These are phyloP conservation scores for Drosophila nasuta DNA, from an alignment of 1,140 invertebrate species.

Conservation along the genomic window DNA sequence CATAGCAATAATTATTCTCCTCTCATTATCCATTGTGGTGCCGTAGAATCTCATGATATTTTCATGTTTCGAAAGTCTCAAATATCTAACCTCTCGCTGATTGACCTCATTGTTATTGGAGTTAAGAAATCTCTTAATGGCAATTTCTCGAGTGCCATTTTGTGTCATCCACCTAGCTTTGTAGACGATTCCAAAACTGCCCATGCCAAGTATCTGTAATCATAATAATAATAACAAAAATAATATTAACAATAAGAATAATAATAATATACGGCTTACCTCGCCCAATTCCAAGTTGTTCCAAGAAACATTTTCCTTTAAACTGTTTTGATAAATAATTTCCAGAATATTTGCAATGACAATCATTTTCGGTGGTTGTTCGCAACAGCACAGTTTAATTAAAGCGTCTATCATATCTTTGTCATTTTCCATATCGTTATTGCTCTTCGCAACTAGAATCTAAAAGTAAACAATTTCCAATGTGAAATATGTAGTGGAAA, in stretches of 20 bases:
- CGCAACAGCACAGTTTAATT: neutral
- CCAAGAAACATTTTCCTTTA: neutral
- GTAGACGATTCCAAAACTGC: neutral
- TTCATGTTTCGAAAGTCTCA: neutral
- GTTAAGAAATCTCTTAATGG: neutral
- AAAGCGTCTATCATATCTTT: neutral
- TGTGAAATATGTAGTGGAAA: neutral
- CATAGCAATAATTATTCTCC: neutral
- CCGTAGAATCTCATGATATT: conserved; percentile 24
- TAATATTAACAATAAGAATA: neutral
- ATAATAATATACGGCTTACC: neutral
- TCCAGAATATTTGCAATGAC: neutral
- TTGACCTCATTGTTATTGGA: neutral
- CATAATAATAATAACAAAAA: neutral
- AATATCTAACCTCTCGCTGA: neutral
- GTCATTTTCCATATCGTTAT: neutral
- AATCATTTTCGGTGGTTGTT: neutral
- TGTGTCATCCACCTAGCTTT: neutral
- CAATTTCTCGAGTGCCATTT: neutral
- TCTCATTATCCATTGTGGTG: too few relatives aligned
- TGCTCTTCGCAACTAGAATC: neutral
- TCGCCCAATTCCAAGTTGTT: neutral
- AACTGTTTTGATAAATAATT: neutral
- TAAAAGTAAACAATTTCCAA: neutral
- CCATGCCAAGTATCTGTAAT: neutral